These are phyloP conservation scores for Danionella dracula DNA, from an alignment of 2,797 vertebrate genomes.

Conservation along the genomic window DNA sequence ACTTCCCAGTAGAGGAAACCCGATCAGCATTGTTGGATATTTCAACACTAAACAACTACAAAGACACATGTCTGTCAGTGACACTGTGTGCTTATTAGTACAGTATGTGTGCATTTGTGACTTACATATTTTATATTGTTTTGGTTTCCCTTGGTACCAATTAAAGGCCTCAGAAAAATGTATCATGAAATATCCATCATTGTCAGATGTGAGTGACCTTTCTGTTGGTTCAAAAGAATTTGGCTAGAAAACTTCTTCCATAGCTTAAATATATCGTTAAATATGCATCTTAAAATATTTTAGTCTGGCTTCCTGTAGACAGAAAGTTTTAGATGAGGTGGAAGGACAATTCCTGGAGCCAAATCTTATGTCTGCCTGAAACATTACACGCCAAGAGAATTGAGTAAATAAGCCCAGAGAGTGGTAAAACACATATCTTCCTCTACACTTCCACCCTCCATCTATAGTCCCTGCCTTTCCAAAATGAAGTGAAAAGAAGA, in stretches of 20 bases:
- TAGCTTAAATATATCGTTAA: neutral
- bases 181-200: neutral
- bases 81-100: neutral
- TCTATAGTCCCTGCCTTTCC: neutral
- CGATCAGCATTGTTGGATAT: neutral
- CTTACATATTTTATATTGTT: neutral
- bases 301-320: neutral
- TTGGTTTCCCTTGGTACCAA: neutral
- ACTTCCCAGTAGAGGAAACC: constrained; percentile 3
- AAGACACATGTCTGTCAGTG: constrained; percentile 2
- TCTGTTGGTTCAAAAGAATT: neutral
- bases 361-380: constrained; percentile 17
- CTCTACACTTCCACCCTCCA: constrained; percentile 4
- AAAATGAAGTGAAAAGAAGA: neutral
- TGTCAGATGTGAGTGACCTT: neutral
- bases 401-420: neutral
- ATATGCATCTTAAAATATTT: neutral
- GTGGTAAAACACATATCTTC: constrained; percentile 8
- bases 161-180: neutral
- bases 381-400: neutral
- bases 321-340: constrained; percentile 12
- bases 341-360: neutral
- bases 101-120: neutral
- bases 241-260: neutral
- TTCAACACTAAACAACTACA: constrained; percentile 14